Percentiles rank a stretch among this genome's conserved stretches.
Conservation (phyloP, 2,113 vertebrate genomes). For the Dunckerocampus dactyliophorus region DNA sequence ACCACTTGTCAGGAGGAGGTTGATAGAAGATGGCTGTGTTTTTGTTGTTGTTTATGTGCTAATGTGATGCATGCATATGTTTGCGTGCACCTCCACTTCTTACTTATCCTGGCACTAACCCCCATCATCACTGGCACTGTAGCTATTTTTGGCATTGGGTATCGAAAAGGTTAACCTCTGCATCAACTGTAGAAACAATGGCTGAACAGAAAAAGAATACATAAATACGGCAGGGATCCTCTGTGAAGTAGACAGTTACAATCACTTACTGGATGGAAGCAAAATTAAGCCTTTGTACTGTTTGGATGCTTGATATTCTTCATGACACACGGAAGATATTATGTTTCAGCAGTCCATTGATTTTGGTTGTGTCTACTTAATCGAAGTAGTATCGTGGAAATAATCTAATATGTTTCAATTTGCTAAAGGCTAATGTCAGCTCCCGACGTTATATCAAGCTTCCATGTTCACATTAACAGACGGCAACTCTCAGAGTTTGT, state of each 20-base stretch:
- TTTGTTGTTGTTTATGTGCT: background rate
- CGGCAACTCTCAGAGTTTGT: constrained; percentile 10
- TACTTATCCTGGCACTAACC: constrained; percentile 23
- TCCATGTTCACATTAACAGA: constrained; percentile 7
- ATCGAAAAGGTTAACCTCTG: constrained; percentile 66
- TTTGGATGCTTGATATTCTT: background rate
- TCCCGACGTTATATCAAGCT: constrained; percentile 12
- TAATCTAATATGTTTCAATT: background rate
- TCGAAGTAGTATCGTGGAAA: background rate
- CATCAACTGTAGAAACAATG: constrained; percentile 30
- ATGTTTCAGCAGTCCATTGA: no score
- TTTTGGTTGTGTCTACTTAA: background rate
- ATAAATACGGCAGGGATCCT: constrained; percentile 20
- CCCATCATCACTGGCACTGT: constrained; percentile 20
- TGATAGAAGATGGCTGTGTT: constrained; percentile 34
- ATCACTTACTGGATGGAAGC: constrained; percentile 26
- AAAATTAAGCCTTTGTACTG: background rate
- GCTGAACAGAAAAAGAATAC: constrained; percentile 27
- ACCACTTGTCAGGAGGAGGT: constrained; percentile 42
- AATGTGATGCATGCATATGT: constrained; percentile 13
- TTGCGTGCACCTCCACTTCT: constrained; percentile 24
- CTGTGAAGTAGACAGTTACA: constrained; percentile 36
- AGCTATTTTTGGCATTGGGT: constrained; percentile 60
- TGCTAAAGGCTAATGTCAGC: constrained; percentile 4
- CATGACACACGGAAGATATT: no score